Base-by-base conservation (phyloP, 2,797 vertebrate species). In the Glyptemys insculpta region DNA sequence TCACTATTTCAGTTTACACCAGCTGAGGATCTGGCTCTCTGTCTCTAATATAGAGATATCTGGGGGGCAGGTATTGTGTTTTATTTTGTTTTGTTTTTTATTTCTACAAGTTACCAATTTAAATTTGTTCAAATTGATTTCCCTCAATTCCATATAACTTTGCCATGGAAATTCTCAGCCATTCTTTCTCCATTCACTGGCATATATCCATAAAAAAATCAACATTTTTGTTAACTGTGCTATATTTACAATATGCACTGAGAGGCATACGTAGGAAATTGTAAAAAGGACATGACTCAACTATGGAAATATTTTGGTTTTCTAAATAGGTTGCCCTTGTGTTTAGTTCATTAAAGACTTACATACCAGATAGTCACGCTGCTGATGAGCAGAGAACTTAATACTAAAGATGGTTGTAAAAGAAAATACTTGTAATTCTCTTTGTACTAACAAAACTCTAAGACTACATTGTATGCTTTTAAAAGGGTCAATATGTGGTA, bases 221-320 rank as follows among this genome's bases (percentile, higher is more conserved):
- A 87, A 54, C 88, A 86, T 95, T 95, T 96, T 91, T 65, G 94
- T 84, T 68, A 94, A 95, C 94, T 72, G 16, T 91, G 84, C 79
- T 95, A 92, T 93, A 90, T 94, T 83, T 95, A 92, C 81, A 84
- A 95, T 76, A 84, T 31, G 19, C 62, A 83, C 57, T 79, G 68
- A 95, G 94, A 96, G 89, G 96, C 95, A 95, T 82, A 59, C n/a
- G 72, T 79, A 94, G 88, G 93, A 88, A 92, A 88, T 11, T 92
- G 90, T 82, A 81, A 89, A 76, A 80, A 89, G 54, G 84, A 19
- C 65, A 44, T 94, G 97, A 97, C 90, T 96, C 96, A 94, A 41
- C 85, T 94, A 31, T 59, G 57, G 93, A 95, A 97, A 97, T 95
- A 97, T 85, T 85, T 95, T 76, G 34, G 83, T 68, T 19, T 95